Evolutionary conservation across 2,797 vertebrate genomes (phyloP).

Genomic region (Arctocebus calabarensis): DNA sequence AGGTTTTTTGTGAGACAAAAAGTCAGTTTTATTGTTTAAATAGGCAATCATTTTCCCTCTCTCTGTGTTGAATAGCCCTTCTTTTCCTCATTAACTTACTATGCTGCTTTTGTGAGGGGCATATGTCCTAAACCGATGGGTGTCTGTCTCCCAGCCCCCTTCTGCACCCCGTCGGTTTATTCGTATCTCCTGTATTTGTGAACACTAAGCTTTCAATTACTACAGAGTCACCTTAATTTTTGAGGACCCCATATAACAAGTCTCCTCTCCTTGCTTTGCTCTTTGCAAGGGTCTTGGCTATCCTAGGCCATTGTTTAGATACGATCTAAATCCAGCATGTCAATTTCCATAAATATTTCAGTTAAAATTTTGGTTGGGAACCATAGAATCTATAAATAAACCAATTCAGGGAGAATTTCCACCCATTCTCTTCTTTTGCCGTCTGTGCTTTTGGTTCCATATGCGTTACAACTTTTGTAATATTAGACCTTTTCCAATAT

Average conservation of each 20-base stretch:
- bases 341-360: background rate
- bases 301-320: background rate
- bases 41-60: background rate
- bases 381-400: background rate
- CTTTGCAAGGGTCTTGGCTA: background rate
- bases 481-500: background rate
- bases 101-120: background rate
- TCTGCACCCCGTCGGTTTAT: background rate
- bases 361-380: background rate
- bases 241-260: background rate
- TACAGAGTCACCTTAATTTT: background rate
- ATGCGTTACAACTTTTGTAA: background rate
- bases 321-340: background rate
- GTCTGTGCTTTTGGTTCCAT: background rate
- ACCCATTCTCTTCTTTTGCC: background rate
- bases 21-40: background rate
- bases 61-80: background rate
- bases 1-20: background rate
- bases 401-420: no score
- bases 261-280: background rate
- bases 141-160: background rate
- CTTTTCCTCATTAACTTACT: background rate
- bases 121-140: background rate
- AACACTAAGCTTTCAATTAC: no score
- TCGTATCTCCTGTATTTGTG: no score